Conservation (phyloP, 2,797 vertebrate species). For the Miopithecus talapoin region DNA sequence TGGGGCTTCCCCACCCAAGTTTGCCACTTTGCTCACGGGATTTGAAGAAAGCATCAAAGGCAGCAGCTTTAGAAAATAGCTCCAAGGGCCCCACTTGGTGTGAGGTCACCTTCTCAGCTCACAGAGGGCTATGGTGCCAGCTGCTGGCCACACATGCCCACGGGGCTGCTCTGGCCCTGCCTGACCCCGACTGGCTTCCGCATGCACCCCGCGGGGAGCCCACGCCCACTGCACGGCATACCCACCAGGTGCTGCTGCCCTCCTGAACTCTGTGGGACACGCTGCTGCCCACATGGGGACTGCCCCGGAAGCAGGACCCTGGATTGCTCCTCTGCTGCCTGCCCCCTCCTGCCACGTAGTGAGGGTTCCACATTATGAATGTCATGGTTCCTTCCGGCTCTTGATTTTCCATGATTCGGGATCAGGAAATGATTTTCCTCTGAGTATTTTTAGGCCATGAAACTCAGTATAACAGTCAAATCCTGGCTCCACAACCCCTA, state of each 20-base stretch:
- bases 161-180: not conserved
- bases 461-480: not conserved
- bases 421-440: conserved; percentile 50
- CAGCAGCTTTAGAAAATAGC: conserved; percentile 5
- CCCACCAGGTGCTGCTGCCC: not conserved
- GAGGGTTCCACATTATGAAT: not conserved
- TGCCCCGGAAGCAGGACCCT: not conserved
- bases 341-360: not conserved
- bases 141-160: not conserved
- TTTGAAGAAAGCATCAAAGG: conserved; percentile 54
- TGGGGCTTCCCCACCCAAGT: conserved; percentile 13
- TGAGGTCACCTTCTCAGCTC: not conserved
- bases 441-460: conserved; percentile 31
- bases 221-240: rapidly evolving
- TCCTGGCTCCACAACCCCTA: not conserved
- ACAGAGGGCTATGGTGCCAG: not conserved
- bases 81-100: not conserved
- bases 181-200: not conserved
- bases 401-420: conserved; percentile 8
- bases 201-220: rapidly evolving
- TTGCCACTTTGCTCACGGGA: not conserved
- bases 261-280: not conserved
- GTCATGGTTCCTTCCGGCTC: not conserved
- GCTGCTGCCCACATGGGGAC: not conserved
- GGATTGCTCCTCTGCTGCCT: not conserved